Evolutionary conservation across 2,888 invertebrate genomes (phyloP), one percentile per base, ranked within the genome.

Genomic region (Campoplex capitator): DNA sequence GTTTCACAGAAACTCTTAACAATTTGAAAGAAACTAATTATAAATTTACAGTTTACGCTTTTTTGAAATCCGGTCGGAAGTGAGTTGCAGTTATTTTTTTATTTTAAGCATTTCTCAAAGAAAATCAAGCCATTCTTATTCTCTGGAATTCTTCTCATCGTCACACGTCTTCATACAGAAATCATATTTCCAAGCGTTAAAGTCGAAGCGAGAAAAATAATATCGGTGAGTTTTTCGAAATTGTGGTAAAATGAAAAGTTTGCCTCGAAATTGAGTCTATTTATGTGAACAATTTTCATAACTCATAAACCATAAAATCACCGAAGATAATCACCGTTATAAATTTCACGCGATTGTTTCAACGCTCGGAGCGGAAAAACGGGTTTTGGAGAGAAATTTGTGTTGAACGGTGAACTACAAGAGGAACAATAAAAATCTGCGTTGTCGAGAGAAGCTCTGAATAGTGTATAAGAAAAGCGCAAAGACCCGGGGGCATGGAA

Each of bases 1-100:
- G 32, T 28, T 62, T 62, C 32, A 32, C 16, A 62, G 32, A 62
- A 32, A 32, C 62, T 62, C 62, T 38, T 32, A 62, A 48, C 84
- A 54, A 23, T 78, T 42, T 79, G 45, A 78, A 79, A 62, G 23
- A 23, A 16, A 32, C 32, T 62, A 62, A 62, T 62, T 62, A 62
- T 62, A 62, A 32, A 62, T 32, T 32, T 62, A 62, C 62, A 62
- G 62, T 62, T 62, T 32, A 32, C 62, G 32, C 62, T 62, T 62
- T 62, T 62, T 62, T 32, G 13, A 32, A 32, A 32, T 32, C 62
- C 32, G 32, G 32, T 62, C 8, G 32, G 62, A 32, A 62, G 32
- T 62, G 62, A 62, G 62, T 32, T 62, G 32, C 62, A 62, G 32
- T 32, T 62, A 62, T 32, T 62, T 62, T 32, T 62, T 32, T 32